phyloP scores from a whole-genome alignment of 2,888 invertebrate species.

The Ramazzottius varieornatus region DNA sequence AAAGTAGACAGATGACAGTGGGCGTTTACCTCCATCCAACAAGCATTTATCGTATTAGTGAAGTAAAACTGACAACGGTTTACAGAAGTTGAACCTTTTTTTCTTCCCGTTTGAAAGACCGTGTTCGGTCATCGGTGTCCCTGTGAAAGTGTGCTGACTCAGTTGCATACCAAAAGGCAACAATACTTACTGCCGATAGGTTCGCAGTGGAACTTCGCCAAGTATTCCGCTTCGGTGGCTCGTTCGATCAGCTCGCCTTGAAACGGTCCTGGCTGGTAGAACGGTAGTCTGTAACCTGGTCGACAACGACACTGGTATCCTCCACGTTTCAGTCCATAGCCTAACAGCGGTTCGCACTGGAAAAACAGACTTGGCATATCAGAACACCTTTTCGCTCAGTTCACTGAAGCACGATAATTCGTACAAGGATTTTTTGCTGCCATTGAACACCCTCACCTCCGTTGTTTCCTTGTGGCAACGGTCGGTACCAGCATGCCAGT shows the following conservation, averaged over 20 bases:
- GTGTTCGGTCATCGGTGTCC: too few species aligned
- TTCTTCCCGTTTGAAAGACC: too few species aligned
- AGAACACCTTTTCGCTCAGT: too few species aligned
- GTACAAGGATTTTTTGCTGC: too few species aligned
- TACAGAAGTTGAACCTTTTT: too few species aligned
- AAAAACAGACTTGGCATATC: conserved; percentile 7
- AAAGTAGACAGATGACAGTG: too few species aligned
- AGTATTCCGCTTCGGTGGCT: conserved; percentile 67
- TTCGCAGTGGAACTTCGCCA: conserved; percentile 56
- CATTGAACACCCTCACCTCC: too few species aligned
- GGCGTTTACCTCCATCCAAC: too few species aligned
- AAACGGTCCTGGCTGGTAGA: conserved; percentile 60
- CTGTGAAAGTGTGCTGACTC: too few species aligned
- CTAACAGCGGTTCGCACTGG: conserved; percentile 77
- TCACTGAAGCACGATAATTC: background rate
- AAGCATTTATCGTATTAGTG: too few species aligned
- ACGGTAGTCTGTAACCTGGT: conserved; percentile 61
- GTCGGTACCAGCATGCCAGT: conserved; percentile 62
- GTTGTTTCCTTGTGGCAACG: conserved; percentile 69
- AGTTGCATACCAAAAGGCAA: too few species aligned
- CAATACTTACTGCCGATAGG: conserved; percentile 53
- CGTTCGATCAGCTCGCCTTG: conserved; percentile 76
- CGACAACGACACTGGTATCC: conserved; percentile 79
- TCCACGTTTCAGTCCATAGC: conserved; percentile 80
- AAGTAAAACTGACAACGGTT: too few species aligned